Evolutionary conservation across 2,113 vertebrate species (phyloP), one percentile per base, ranked within the genome.

Genomic region (Myiagra hebetior): DNA sequence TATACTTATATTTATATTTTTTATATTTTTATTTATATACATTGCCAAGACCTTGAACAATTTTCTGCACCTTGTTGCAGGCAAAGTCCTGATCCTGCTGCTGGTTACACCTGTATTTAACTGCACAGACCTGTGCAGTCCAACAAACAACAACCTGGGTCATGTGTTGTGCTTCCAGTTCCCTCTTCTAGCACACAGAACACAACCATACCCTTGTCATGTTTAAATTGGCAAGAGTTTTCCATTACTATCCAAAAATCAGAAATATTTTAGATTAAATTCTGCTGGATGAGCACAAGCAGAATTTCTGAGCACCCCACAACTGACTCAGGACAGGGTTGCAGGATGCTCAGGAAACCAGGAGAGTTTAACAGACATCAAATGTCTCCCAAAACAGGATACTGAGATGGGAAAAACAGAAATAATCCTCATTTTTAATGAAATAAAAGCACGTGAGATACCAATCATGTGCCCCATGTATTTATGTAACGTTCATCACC

Each of bases 261-360:
- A 65, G 15, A 18, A 20, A 1, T 6, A 27, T n/a, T 82, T 41
- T 15, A 47, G 33, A 33, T 23, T 57, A 15, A 33, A 33, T 14
- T 56, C 20, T 24, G 33, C n/a, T 87, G 60, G 37, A 42, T 42
- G 53, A 7, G 26, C 18, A 4, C 15, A 1, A 1, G 1, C 7
- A 31, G 56, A 33, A 57, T 49, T 82, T 57, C 79, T 65, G n/a
- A 78, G 24, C 23, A 46, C 16, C 16, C 49, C 35, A 27, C 39
- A 17, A 2, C 2, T 0, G 1, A 14, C 46, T 23, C 57, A n/a
- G 52, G 24, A 16, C 8, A 7, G 5, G 10, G 14, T 10, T 83
- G 18, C 7, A 31, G 23, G 8, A 26, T 68, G 33, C 27, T 73
- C 37, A 53, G 55, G 7, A 87, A 73, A 24, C 1, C 16, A 56